A percentile compares a stretch with the other conserved stretches of the same genome.
Conservation (phyloP, 2,888 invertebrate species). For the Apoda limacodes region DNA sequence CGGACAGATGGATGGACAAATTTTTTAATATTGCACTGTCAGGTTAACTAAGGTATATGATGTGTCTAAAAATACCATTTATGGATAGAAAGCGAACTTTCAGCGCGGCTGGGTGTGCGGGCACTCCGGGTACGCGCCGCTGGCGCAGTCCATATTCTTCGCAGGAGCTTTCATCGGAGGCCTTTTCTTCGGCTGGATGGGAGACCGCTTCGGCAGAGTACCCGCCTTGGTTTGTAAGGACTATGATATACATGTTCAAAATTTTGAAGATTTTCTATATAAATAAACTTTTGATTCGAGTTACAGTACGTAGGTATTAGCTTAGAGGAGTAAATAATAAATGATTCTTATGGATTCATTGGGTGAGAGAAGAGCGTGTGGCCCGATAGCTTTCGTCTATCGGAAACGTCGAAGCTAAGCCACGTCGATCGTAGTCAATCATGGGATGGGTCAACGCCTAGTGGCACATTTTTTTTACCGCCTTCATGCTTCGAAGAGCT, state of each 20-base stretch:
- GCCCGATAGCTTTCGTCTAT: no score
- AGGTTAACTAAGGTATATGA: background rate
- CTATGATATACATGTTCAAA: background rate
- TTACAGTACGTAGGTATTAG: background rate
- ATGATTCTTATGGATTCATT: no score
- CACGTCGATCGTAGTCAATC: no score
- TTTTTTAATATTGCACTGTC: background rate
- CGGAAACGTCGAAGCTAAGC: no score
- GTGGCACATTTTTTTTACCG: no score
- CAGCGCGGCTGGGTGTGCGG: conserved; percentile 44
- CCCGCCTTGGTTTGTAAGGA: conserved; percentile 35
- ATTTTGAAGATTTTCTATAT: background rate
- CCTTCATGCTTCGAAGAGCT: no score
- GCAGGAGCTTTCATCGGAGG: conserved; percentile 34
- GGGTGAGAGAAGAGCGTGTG: no score
- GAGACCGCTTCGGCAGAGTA: conserved; percentile 36
- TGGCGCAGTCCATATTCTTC: conserved; percentile 33
- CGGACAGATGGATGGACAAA: no score
- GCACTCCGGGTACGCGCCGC: conserved; percentile 29
- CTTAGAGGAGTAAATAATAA: no score
- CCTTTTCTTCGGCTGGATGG: conserved; percentile 33
- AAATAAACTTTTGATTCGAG: background rate
- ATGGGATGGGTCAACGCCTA: no score
- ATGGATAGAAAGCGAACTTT: conserved; percentile 13
- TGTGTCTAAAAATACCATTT: background rate